These are phyloP conservation scores for Heliothis subflexa DNA, from an alignment of 1,140 invertebrate genomes.

Conservation along the genomic window DNA sequence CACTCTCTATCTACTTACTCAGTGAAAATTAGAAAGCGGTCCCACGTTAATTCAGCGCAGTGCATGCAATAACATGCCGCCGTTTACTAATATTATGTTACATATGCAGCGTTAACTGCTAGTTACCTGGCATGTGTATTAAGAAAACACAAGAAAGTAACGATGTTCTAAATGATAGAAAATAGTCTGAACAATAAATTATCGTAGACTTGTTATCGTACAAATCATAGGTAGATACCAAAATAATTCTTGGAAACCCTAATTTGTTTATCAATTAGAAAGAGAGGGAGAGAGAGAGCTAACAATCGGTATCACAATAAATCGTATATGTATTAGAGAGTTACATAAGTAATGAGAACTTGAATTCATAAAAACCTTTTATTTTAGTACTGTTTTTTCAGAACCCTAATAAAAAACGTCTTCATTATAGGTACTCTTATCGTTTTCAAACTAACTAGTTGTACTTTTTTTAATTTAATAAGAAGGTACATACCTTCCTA, in stretches of 20 bases:
- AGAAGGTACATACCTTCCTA: no score
- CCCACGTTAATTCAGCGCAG: conserved; percentile 53
- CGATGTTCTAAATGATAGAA: not conserved
- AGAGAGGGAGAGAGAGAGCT: no score
- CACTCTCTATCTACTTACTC: conserved; percentile 55
- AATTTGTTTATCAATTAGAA: conserved; percentile 15
- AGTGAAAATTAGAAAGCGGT: conserved; percentile 68
- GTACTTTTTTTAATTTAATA: no score
- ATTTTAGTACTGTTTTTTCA: no score
- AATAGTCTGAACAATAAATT: not conserved
- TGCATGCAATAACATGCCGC: conserved; percentile 47
- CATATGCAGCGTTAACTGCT: not conserved
- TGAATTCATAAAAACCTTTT: no score
- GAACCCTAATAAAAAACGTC: no score
- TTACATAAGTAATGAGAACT: not conserved
- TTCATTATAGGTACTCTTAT: no score
- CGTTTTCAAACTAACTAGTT: no score
- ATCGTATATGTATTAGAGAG: no score
- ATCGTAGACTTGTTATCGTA: conserved; percentile 13
- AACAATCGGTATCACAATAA: not conserved
- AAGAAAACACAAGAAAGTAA: not conserved
- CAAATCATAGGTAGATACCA: no score
- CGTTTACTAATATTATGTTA: conserved; percentile 43
- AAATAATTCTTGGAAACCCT: conserved; percentile 21
- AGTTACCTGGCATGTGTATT: not conserved